Conservation (phyloP, 2,888 invertebrate species). For the Drosophila formosana region DNA sequence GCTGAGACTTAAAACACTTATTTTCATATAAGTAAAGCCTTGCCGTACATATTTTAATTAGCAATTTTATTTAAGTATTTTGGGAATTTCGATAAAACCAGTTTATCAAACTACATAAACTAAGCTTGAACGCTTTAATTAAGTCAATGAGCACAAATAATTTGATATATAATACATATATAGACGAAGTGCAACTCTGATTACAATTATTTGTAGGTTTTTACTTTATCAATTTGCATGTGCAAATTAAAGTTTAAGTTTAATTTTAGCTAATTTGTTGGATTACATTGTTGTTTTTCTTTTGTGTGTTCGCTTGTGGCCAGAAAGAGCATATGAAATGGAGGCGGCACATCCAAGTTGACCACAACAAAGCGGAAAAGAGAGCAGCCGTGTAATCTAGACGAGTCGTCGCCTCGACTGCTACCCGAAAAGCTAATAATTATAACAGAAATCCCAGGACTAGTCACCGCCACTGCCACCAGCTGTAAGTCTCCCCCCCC, state of each 20-base stretch:
- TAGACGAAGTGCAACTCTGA: too few species aligned
- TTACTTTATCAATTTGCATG: not conserved
- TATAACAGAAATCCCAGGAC: conserved; percentile 44
- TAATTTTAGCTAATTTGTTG: conserved; percentile 11
- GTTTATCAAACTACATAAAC: too few species aligned
- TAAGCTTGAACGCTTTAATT: too few species aligned
- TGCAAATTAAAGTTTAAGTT: not conserved
- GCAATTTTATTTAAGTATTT: too few species aligned
- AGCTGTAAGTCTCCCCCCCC: not conserved
- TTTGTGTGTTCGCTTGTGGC: not conserved
- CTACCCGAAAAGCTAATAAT: conserved; percentile 66
- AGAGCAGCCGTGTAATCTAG: conserved; percentile 41
- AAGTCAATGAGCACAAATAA: too few species aligned
- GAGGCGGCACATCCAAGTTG: conserved; percentile 2
- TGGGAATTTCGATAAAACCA: too few species aligned
- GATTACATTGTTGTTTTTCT: conserved; percentile 5
- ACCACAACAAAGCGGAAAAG: conserved; percentile 52
- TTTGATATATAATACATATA: too few species aligned
- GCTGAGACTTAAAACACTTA: too few species aligned
- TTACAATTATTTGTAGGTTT: not conserved
- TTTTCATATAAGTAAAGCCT: too few species aligned
- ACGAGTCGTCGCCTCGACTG: conserved; percentile 45
- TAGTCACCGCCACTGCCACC: not conserved
- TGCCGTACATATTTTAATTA: too few species aligned
- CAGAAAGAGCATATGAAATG: conserved; percentile 19